A percentile compares a stretch with the other conserved stretches of the same genome.
Evolutionary conservation across 2,888 invertebrate genomes (phyloP).

Genomic region (Standfussiana lucernea): DNA sequence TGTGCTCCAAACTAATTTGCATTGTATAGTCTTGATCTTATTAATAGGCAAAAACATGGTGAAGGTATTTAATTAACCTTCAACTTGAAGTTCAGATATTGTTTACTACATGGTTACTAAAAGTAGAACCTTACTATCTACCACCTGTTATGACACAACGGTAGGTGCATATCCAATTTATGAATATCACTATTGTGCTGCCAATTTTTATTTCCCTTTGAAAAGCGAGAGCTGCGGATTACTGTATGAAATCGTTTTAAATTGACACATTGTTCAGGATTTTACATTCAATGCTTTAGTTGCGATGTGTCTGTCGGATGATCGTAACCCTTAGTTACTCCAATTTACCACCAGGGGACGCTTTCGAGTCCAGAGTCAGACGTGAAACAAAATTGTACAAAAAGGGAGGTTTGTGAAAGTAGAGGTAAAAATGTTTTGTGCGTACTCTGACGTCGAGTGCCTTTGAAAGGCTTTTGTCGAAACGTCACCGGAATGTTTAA

Average conservation of each 20-base stretch:
- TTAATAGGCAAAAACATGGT: neutral
- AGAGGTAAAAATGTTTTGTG: slow-evolving; percentile 44
- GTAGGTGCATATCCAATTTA: neutral
- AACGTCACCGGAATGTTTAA: slow-evolving; percentile 49
- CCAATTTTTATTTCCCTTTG: slow-evolving; percentile 12
- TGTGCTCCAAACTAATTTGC: slow-evolving; percentile 23
- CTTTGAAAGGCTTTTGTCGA: slow-evolving; percentile 51
- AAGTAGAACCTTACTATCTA: neutral
- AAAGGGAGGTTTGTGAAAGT: slow-evolving; percentile 36
- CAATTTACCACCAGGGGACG: slow-evolving; percentile 49
- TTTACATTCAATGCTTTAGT: slow-evolving; percentile 26
- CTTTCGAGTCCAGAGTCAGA: slow-evolving; percentile 49
- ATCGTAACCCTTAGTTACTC: slow-evolving; percentile 42
- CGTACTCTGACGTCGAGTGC: slow-evolving; percentile 38
- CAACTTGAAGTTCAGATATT: neutral
- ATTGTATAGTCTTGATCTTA: slow-evolving; percentile 10
- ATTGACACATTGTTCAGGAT: slow-evolving; percentile 53
- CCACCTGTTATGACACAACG: neutral
- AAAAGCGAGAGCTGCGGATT: slow-evolving; percentile 8
- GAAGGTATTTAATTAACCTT: neutral
- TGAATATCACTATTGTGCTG: slow-evolving; percentile 2
- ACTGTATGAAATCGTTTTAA: slow-evolving; percentile 36
- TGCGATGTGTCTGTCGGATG: slow-evolving; percentile 26
- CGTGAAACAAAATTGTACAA: slow-evolving; percentile 47
- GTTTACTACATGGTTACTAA: neutral